Conservation (phyloP, 2,797 vertebrate species). For the Allobates femoralis region DNA sequence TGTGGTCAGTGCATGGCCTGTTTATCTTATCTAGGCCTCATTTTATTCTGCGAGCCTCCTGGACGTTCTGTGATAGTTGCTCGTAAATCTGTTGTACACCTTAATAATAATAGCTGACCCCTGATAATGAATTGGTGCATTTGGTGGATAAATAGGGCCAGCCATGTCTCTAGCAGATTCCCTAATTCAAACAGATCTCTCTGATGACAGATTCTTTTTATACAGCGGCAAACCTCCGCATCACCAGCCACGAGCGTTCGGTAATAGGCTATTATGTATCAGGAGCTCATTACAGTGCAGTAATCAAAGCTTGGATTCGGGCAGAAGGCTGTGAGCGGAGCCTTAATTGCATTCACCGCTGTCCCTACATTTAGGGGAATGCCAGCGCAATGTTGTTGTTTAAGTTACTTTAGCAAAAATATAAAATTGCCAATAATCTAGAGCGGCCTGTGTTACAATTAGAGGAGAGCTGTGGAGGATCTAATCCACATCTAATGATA, state of each 20-base stretch:
- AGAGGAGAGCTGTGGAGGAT: conserved; percentile 12
- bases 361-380: conserved; percentile 1
- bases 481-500: conserved; percentile 43
- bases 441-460: conserved; percentile 14
- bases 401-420: conserved; percentile 9
- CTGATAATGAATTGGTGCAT: no score
- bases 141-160: background rate
- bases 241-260: background rate
- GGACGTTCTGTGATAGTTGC: no score
- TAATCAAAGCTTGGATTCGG: conserved; percentile 16
- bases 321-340: background rate
- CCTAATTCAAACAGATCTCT: background rate
- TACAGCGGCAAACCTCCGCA: background rate
- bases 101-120: no score
- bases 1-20: no score
- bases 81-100: no score
- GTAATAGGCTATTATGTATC: background rate
- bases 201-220: background rate
- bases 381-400: conserved; percentile 13
- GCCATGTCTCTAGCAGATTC: background rate
- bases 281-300: conserved; percentile 25
- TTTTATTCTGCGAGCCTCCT: no score
- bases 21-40: no score
- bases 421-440: background rate
- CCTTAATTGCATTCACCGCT: background rate